These are phyloP conservation scores for Aspidiotus rigidus DNA, from an alignment of 2,888 invertebrate genomes.

Conservation along the genomic window DNA sequence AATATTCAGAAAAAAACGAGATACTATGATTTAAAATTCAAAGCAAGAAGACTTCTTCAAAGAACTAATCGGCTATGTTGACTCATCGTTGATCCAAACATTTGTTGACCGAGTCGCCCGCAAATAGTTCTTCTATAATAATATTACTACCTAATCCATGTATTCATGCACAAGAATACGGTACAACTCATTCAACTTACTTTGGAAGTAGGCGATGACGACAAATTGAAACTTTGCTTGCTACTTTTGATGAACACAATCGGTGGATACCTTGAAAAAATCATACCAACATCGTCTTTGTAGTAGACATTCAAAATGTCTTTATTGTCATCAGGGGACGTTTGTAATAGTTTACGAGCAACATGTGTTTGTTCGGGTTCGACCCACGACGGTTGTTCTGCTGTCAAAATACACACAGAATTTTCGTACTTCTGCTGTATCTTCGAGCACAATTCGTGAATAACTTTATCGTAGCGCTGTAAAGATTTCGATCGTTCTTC, in stretches of 20 bases:
- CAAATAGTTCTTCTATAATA: too few species aligned
- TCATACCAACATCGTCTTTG: conserved; percentile 21
- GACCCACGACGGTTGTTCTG: conserved; percentile 50
- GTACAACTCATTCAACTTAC: too few species aligned
- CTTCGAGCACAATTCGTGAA: conserved; percentile 38
- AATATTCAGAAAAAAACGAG: too few species aligned
- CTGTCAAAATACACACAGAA: conserved; percentile 53
- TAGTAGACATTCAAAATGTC: conserved; percentile 25
- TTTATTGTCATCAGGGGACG: conserved; percentile 15
- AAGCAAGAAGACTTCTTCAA: too few species aligned
- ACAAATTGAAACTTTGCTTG: too few species aligned
- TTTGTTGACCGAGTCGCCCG: too few species aligned
- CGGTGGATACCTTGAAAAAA: conserved; percentile 32
- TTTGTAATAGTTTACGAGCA: conserved; percentile 37
- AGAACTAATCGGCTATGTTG: too few species aligned
- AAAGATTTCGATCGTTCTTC: not conserved
- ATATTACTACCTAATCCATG: too few species aligned
- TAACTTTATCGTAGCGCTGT: conserved; percentile 16
- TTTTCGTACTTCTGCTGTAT: conserved; percentile 43
- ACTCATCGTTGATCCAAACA: too few species aligned
- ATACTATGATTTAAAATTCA: too few species aligned
- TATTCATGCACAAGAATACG: too few species aligned
- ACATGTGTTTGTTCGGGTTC: conserved; percentile 37
- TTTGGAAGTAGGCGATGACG: too few species aligned
- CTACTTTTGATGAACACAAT: conserved; percentile 1